Conservation (phyloP, 2,888 invertebrate species). For the Coronaproctus castanopsis region DNA sequence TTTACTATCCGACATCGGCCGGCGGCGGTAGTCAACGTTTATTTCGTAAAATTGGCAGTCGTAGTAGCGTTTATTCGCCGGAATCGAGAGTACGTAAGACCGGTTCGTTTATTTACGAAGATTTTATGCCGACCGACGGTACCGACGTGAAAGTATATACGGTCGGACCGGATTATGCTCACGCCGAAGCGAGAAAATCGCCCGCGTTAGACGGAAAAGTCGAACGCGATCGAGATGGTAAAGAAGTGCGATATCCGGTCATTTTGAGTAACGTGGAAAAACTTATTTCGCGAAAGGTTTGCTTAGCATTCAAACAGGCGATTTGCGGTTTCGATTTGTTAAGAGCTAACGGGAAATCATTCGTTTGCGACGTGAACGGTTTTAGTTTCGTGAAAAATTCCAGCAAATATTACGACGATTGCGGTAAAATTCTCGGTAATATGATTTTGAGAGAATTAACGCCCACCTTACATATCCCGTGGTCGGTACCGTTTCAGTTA, state of each 20-base stretch:
- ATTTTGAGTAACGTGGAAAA: constrained; percentile 94
- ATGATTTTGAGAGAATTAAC: constrained; percentile 91
- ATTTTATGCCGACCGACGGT: constrained; percentile 99
- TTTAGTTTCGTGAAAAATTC: constrained; percentile 99
- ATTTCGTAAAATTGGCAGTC: constrained; percentile 96
- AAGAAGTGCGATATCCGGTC: constrained; percentile 96
- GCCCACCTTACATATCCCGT: constrained; percentile 87
- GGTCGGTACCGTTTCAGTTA: constrained; percentile 89
- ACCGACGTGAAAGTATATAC: constrained; percentile 69
- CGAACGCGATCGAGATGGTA: constrained; percentile 91
- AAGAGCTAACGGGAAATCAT: constrained; percentile 94
- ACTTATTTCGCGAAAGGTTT: constrained; percentile 90
- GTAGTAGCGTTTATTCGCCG: constrained; percentile 95
- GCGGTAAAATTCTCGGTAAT: constrained; percentile 93
- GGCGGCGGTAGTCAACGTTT: constrained; percentile 94
- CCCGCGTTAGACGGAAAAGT: constrained; percentile 97
- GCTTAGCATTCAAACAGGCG: constrained; percentile 88
- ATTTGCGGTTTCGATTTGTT: constrained; percentile 98
- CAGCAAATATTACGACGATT: constrained; percentile 98
- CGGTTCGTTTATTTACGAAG: constrained; percentile 98
- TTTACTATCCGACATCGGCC: constrained; percentile 96
- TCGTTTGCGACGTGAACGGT: constrained; percentile 98
- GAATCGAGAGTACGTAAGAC: constrained; percentile 89
- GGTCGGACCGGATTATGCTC: constrained; percentile 97
- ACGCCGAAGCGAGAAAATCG: constrained; percentile 96